A percentile compares a stretch with the other conserved stretches of the same genome.
Conservation (phyloP, 2,113 vertebrate species). For the Symphodus melops region DNA sequence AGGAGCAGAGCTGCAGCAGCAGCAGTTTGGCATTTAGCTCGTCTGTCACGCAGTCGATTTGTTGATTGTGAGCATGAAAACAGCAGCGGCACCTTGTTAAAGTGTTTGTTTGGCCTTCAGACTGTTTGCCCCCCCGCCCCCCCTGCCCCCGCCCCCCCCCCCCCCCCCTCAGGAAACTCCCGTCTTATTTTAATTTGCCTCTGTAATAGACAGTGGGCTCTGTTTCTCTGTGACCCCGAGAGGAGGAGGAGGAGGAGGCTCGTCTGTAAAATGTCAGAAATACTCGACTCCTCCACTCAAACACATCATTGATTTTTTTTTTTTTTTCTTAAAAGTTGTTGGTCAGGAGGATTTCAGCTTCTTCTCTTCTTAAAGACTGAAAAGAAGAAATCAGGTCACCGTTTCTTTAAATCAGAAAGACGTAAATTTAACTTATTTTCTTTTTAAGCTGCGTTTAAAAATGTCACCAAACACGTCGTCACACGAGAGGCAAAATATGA, state of each 20-base stretch:
- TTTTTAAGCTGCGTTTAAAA: too few species aligned
- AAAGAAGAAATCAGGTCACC: too few species aligned
- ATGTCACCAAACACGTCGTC: too few species aligned
- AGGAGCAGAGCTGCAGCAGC: constrained; percentile 9
- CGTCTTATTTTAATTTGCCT: constrained; percentile 48
- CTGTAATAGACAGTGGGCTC: constrained; percentile 53
- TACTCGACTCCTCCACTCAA: constrained; percentile 20
- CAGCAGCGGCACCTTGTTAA: constrained; percentile 60
- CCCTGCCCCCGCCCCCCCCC: too few species aligned
- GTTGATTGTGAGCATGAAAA: constrained; percentile 58
- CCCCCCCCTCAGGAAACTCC: too few species aligned
- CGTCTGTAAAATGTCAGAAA: constrained; percentile 65
- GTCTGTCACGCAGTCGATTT: constrained; percentile 58
- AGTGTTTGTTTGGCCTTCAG: constrained; percentile 54
- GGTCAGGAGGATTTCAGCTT: background rate
- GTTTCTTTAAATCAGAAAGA: too few species aligned
- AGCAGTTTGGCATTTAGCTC: constrained; percentile 53
- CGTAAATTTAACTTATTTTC: too few species aligned
- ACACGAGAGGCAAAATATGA: too few species aligned
- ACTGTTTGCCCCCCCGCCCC: constrained; percentile 41
- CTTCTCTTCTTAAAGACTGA: background rate
- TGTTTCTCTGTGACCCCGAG: constrained; percentile 44
- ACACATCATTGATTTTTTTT: constrained; percentile 38
- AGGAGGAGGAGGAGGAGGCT: background rate
- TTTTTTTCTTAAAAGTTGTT: constrained; percentile 27